Evolutionary conservation across 2,113 vertebrate species (phyloP), one percentile per base, ranked within the genome.

Genomic region (Bubo bubo): DNA sequence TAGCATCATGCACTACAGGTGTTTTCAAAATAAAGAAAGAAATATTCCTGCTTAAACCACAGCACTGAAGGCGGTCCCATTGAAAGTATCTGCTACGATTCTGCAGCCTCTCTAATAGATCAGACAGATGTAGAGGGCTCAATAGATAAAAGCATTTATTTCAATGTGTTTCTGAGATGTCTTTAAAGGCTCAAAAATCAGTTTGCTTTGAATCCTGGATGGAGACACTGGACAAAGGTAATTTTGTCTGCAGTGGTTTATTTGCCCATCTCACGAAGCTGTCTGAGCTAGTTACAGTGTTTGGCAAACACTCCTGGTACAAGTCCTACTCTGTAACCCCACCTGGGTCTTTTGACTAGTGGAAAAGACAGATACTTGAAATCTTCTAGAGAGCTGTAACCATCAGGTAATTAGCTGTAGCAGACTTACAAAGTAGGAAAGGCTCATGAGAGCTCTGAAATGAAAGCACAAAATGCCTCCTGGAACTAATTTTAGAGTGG

Each of bases 401-500:
- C 77, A 86, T 93, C 94, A 94, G 72, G 83, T 91, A 96, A 97
- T 96, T 97, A 96, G 90, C 94, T 96, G 94, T 17, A 97, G 85
- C 86, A 92, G 79, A 62, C 88, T 93, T 88, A 77, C 74, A 85
- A 77, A 89, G 58, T 45, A 91, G 91, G 93, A 91, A 91, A 91
- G 55, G 84, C 94, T 94, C 96, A 85, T 5, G 58, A 97, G 95
- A 96, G 89, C 73, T 90, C 91, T 95, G 93, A 95, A 95, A 93
- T 50, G 58, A 91, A 95, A 94, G 88, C 95, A 82, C 79, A 94
- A 95, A 96, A 89, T 90, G 73, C 93, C 94, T 95, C 94, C 76
- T 94, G 96, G 76, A 96, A 92, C 93, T 97, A 91, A 96, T 97
- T 92, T 96, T 94, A 90, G 91, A 90, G 91, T 89, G 80, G 73